Percentiles rank a stretch among this genome's conserved stretches.
These are phyloP conservation scores for Drosophila guanche DNA, from an alignment of 1,140 invertebrate species.

Conservation along the genomic window DNA sequence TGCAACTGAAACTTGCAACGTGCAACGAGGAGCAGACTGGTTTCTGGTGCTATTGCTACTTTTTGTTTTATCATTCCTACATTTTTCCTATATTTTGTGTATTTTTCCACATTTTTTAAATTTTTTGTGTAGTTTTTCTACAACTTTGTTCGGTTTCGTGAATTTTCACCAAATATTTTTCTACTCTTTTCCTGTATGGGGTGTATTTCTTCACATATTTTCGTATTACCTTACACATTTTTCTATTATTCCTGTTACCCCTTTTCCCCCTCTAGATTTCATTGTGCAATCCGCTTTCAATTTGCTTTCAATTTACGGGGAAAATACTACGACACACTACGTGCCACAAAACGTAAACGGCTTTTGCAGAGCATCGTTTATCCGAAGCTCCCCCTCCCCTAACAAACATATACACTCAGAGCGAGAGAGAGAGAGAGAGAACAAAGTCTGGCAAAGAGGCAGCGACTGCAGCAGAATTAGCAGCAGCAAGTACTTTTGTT, in stretches of 20 bases:
- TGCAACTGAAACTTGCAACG: too few relatives aligned
- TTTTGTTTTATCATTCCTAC: not conserved
- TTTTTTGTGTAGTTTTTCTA: too few relatives aligned
- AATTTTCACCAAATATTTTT: too few relatives aligned
- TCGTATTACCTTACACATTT: not conserved
- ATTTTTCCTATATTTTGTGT: conserved; percentile 1
- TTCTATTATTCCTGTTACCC: too few relatives aligned
- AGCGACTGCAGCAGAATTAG: not conserved
- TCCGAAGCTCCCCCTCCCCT: conserved; percentile 8
- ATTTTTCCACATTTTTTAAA: not conserved
- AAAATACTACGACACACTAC: conserved; percentile 76
- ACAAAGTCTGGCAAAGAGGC: conserved; percentile 34
- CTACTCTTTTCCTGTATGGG: too few relatives aligned
- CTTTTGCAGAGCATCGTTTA: too few relatives aligned
- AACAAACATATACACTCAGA: conserved; percentile 23
- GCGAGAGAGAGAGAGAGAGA: not conserved
- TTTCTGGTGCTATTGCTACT: not conserved
- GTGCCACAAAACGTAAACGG: conserved; percentile 43
- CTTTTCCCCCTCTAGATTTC: too few relatives aligned
- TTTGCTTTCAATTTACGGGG: conserved; percentile 77
- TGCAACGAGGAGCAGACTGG: too few relatives aligned
- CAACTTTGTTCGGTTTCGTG: too few relatives aligned
- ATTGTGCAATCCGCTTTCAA: conserved; percentile 55
- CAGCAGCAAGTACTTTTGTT: conserved; percentile 71
- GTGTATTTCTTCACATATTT: not conserved